Conservation (phyloP, 2,888 invertebrate genomes). For the Parelbella ahira region DNA sequence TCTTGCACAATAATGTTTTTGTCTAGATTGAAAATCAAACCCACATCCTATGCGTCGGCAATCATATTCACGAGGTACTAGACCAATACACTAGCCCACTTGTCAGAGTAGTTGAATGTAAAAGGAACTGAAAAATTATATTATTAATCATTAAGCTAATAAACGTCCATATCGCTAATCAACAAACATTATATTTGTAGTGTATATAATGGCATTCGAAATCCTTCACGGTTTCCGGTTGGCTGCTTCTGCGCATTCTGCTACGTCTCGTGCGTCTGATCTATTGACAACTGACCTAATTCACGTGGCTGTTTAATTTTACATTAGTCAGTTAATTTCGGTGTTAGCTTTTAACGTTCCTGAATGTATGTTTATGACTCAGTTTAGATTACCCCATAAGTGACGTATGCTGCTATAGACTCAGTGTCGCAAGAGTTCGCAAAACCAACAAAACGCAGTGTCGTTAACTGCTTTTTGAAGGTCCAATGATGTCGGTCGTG, state of each 20-base stretch:
- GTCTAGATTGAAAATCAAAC: too few relatives aligned
- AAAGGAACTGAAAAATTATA: too few relatives aligned
- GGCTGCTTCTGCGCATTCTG: constrained; percentile 7
- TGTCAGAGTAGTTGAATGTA: too few relatives aligned
- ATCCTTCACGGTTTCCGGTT: constrained; percentile 15
- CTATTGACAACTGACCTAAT: constrained; percentile 18
- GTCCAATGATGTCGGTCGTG: constrained; percentile 64
- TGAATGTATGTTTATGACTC: constrained; percentile 6
- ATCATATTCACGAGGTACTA: too few relatives aligned
- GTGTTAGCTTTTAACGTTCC: constrained; percentile 1
- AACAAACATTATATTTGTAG: not conserved
- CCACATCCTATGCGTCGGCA: too few relatives aligned
- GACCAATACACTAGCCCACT: too few relatives aligned
- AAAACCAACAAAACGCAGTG: constrained; percentile 13
- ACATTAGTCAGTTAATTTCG: not conserved
- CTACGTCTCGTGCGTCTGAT: constrained; percentile 3
- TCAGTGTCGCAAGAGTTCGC: not conserved
- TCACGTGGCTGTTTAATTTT: constrained; percentile 1
- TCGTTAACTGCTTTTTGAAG: constrained; percentile 48
- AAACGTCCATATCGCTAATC: not conserved
- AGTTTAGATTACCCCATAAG: not conserved
- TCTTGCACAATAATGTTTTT: too few relatives aligned
- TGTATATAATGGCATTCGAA: not conserved
- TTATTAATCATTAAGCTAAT: too few relatives aligned
- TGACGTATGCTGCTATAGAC: not conserved